phyloP scores from a whole-genome alignment of 2,113 vertebrate genomes.

The Saguinus midas region DNA sequence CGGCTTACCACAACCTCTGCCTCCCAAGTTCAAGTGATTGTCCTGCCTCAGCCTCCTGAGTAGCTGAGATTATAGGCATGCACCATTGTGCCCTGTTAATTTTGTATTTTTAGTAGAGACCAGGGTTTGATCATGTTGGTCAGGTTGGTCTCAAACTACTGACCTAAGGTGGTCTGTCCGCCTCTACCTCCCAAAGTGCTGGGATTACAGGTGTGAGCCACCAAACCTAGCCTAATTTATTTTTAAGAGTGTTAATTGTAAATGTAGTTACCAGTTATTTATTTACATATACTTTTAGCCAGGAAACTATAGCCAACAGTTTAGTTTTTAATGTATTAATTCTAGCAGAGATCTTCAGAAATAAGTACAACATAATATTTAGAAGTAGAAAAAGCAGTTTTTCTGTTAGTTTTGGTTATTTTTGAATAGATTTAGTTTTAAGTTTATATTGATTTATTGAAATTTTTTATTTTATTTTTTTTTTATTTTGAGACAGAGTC shows the following conservation, averaged over 20 bases:
- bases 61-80: background rate
- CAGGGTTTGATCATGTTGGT: too few species aligned
- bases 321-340: conserved; percentile 7
- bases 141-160: too few species aligned
- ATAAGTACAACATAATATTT: background rate
- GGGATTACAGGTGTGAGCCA: too few species aligned
- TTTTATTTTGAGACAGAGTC: too few species aligned
- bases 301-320: too few species aligned
- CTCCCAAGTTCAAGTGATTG: too few species aligned
- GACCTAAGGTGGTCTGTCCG: too few species aligned
- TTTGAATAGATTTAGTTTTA: conserved; percentile 32
- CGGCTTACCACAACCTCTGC: too few species aligned
- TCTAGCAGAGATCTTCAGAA: background rate
- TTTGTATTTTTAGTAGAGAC: too few species aligned
- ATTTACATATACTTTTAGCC: too few species aligned
- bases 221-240: too few species aligned
- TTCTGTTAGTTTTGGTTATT: conserved; percentile 25
- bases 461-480: background rate
- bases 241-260: background rate
- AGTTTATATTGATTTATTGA: conserved; percentile 13
- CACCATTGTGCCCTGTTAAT: background rate
- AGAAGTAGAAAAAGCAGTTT: background rate
- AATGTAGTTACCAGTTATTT: background rate
- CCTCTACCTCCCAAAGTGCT: too few species aligned
- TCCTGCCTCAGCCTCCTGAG: background rate